phyloP scores from a whole-genome alignment of 2,797 vertebrate species.

The Lithobates pipiens region DNA sequence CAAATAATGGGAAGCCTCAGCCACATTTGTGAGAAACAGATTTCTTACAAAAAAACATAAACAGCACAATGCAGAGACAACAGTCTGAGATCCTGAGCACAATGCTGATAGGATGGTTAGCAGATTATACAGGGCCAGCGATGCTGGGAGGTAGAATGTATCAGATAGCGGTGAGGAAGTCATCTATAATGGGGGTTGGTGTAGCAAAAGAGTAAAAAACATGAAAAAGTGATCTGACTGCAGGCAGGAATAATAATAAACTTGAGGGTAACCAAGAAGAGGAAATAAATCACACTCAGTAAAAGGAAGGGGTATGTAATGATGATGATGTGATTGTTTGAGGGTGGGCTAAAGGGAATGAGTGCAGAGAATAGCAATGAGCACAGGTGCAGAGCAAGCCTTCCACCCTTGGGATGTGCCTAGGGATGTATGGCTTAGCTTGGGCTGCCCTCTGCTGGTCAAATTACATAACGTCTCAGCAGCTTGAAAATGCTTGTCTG shows the following conservation, averaged over 20 bases:
- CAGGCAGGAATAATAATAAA: background rate
- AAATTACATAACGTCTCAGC: background rate
- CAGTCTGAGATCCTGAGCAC: conserved; percentile 17
- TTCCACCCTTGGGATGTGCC: background rate
- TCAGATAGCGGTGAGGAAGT: background rate
- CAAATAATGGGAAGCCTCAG: conserved; percentile 27
- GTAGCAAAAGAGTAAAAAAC: background rate
- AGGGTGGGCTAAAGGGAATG: conserved; percentile 5
- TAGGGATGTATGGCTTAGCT: background rate
- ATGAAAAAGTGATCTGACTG: background rate
- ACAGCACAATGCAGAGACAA: conserved; percentile 9
- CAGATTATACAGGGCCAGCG: too few relatives aligned
- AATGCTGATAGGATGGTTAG: background rate
- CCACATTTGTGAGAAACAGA: conserved; percentile 25
- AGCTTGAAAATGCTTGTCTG: too few relatives aligned
- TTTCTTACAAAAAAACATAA: conserved; percentile 24
- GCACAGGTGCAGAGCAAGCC: conserved; percentile 22
- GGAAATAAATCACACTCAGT: background rate
- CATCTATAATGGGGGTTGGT: background rate
- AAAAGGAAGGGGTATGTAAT: background rate
- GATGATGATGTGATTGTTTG: conserved; percentile 2
- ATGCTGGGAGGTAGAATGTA: background rate
- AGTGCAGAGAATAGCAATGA: conserved; percentile 53
- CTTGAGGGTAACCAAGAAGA: background rate
- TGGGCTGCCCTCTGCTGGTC: conserved; percentile 43